Base-by-base conservation (phyloP, 2,797 vertebrate species). In the Labeo calbasu region DNA sequence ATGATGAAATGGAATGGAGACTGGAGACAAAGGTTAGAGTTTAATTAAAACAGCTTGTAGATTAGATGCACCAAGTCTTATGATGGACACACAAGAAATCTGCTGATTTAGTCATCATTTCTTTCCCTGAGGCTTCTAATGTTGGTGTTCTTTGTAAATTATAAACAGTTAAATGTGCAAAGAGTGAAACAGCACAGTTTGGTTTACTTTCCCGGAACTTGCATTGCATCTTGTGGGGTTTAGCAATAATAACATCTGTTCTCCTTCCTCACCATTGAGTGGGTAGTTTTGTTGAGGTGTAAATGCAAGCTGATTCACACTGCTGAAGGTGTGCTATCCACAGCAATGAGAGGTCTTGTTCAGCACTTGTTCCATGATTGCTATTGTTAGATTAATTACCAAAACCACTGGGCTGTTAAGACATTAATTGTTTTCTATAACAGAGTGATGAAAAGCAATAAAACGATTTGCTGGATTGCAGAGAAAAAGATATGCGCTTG, bases 41-140 rank as follows among this genome's bases (percentile, higher is more conserved):
- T 81, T 70, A 86, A 84, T 83, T 83, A 81, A 68, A 76, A 63
- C 25, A 51, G 70, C 21, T 65, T 72, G 68, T 59, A 81, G 40
- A 72, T 81, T 21, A 59, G 51, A 65, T 25, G 7, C 53, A 79
- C 14, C 6, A 57, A 40, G 28, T n/a, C 51, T 14, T n/a, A 10
- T 61, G 36, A 61, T 61, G 55, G 13, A 59, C 46, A 66, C 77
- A 40, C 55, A 63, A 28, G 40, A 32, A 50, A 46, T 72, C n/a
- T 0, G 13, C 40, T 19, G 10, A 80, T 72, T 72, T 72, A 82
- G 57, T 77, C 36, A 61, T 17, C 11, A 23, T 57, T 57, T 40
- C 3, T 36, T 40, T 53, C 28, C 19, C 11, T 14, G 28, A 36
- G 19, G 28, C 36, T 36, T 66, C 63, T 55, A 55, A 36, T 2